Conservation (phyloP, 2,113 vertebrate species). For the Myiopsitta monachus region DNA sequence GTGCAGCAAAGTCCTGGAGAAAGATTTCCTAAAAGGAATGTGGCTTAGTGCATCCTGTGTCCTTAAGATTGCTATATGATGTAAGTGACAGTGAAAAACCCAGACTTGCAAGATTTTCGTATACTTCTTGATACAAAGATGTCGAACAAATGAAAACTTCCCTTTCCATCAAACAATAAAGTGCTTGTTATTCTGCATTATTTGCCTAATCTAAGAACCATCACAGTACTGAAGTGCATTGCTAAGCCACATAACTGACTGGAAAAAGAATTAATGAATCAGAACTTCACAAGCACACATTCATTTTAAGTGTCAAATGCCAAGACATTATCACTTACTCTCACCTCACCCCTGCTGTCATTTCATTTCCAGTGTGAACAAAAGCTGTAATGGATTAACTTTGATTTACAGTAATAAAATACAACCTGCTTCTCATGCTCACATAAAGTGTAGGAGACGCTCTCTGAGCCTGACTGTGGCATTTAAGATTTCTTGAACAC, state of each 20-base stretch:
- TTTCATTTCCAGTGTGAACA: constrained; percentile 32
- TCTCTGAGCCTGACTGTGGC: neutral
- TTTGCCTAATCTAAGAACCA: neutral
- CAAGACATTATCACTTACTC: constrained; percentile 42
- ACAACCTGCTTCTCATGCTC: neutral
- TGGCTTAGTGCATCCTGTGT: neutral
- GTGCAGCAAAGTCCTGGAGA: neutral
- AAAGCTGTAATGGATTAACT: constrained; percentile 22
- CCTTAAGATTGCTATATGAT: neutral
- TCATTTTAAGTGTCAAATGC: neutral
- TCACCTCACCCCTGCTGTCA: constrained; percentile 36
- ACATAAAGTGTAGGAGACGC: neutral
- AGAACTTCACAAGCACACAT: constrained; percentile 15
- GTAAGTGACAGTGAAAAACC: neutral
- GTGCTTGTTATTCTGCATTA: neutral
- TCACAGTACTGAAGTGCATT: neutral
- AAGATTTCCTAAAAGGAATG: neutral
- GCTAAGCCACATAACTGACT: neutral
- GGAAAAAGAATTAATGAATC: constrained; percentile 39
- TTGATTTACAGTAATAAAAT: constrained; percentile 13
- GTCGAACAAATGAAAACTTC: neutral
- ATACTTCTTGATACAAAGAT: neutral
- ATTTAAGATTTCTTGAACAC: constrained; percentile 7
- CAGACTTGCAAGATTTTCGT: neutral
- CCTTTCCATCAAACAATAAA: neutral